Conservation (phyloP, 2,797 vertebrate species). For the Alfaro cultratus region DNA sequence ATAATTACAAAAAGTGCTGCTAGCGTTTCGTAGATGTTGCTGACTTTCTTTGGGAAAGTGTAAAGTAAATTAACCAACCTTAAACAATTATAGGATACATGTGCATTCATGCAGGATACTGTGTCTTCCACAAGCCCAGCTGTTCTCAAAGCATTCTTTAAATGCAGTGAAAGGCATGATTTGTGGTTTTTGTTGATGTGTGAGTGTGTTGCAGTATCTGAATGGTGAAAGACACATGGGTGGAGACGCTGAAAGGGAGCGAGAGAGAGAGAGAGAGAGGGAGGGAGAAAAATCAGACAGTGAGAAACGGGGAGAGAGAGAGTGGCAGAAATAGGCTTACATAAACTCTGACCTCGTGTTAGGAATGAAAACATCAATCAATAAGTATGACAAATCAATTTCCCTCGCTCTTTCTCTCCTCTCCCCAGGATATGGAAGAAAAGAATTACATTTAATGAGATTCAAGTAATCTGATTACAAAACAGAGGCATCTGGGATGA, state of each 20-base stretch:
- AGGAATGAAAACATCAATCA: conserved; percentile 75
- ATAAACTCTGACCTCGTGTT: conserved; percentile 71
- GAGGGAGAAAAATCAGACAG: conserved; percentile 15
- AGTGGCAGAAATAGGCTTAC: conserved; percentile 60
- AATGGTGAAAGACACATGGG: conserved; percentile 39
- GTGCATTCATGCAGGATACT: conserved; percentile 11
- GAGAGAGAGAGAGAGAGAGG: not conserved
- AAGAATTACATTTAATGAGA: conserved; percentile 67
- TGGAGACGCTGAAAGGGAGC: conserved; percentile 7
- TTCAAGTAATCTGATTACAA: conserved; percentile 72
- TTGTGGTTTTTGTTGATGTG: conserved; percentile 52
- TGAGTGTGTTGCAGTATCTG: conserved; percentile 27
- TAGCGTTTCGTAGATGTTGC: not conserved
- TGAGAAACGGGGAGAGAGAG: conserved; percentile 20
- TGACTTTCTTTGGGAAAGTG: not conserved
- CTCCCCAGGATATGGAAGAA: conserved; percentile 55
- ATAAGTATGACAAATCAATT: conserved; percentile 74
- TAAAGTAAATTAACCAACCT: conserved; percentile 3
- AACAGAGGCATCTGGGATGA: conserved; percentile 52
- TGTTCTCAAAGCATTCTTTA: conserved; percentile 69
- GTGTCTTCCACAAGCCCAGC: conserved; percentile 45
- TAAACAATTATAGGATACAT: not conserved
- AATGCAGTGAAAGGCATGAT: conserved; percentile 70
- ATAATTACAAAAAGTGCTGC: not conserved
- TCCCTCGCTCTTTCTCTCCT: conserved; percentile 39